Evolutionary conservation across 2,113 vertebrate genomes (phyloP), one percentile per base, ranked within the genome.

Genomic region (Oryzias curvinotus): DNA sequence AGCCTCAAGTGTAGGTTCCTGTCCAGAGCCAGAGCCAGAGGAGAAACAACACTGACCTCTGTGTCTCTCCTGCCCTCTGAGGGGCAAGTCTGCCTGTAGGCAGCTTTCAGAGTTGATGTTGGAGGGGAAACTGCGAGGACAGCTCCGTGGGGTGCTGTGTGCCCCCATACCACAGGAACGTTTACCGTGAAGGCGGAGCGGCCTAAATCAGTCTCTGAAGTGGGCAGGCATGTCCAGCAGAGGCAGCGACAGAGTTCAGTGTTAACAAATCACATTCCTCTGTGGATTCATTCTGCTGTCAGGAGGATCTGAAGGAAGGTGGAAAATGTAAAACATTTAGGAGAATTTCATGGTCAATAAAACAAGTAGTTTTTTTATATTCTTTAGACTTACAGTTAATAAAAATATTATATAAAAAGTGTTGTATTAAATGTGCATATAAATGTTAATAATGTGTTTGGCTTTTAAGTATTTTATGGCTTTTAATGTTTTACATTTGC

Each of bases 1-100:
- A 85, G 71, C 75, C 65, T 74, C 54, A 75, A 85, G 71, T 88
- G 75, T 85, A 63, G 48, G 56, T 43, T 58, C 51, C 36, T 19
- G 52, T 57, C 61, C 42, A 4, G 46, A 59, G 67, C 61, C 42
- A 4, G 46, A 59, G 67, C 52, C 65, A 8, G 77, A 55, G 52
- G 49, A 59, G 44, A 52, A 87, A 89, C 88, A 89, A 84, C 78
- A 41, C 64, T 13, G 41, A 44, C 52, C 78, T 88, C 75, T 90
- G 85, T 88, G 71, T 19, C 48, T 16, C 14, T 30, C 1, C 2
- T 63, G 19, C 57, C 60, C 62, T 28, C 19, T 28, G 44, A 78
- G 26, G 61, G 59, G 69, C 60, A 57, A 26, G 58, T 14, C 47
- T 54, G 48, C 48, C 56, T 17, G 25, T 62, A 61, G 48, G 65